Evolutionary conservation across 2,888 invertebrate species (phyloP), one percentile per base, ranked within the genome.

Genomic region (Idaea biselata): DNA sequence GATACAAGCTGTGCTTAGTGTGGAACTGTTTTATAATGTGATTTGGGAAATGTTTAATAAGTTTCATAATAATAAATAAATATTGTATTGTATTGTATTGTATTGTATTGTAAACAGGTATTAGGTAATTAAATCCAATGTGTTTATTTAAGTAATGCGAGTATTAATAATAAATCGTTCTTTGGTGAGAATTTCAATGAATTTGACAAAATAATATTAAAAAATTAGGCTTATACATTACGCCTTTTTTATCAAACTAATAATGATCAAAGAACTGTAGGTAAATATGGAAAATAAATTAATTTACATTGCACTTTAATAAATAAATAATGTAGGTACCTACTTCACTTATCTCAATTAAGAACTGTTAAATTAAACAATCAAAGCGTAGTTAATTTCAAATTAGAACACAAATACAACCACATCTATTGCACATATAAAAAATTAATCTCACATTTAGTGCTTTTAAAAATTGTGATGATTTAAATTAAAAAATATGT

Each of bases 131-230:
- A 67, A 81, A 82, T 85, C 77, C 80, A 87, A 89, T 84, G 84
- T 88, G 84, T 86, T 86, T 84, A 83, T 84, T 87, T 88, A n/a
- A n/a, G n/a, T n/a, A 83, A 86, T 86, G 87, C 78, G 88, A 89
- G 84, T 89, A 88, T 89, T 89, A 88, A 44, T 84, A 88, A 85
- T 86, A 85, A 44, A 84, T 86, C 83, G 80, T 82, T 91, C 90
- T 91, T 91, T 91, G 91, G 91, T 89, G 89, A 89, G 70, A 81
- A 82, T 82, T 83, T 82, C 70, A 81, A 79, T 83, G 78, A 68
- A 71, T 79, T 25, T 79, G 69, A 79, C 72, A 74, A 76, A 75
- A 73, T 72, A 72, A 70, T 72, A 64, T 63, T 5, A 25, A 71
- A 65, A 64, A 64, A 76, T 66, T 69, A 62, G 69, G 69, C n/a